Evolutionary conservation across 2,797 vertebrate species (phyloP).

Genomic region (Momotus momota): DNA sequence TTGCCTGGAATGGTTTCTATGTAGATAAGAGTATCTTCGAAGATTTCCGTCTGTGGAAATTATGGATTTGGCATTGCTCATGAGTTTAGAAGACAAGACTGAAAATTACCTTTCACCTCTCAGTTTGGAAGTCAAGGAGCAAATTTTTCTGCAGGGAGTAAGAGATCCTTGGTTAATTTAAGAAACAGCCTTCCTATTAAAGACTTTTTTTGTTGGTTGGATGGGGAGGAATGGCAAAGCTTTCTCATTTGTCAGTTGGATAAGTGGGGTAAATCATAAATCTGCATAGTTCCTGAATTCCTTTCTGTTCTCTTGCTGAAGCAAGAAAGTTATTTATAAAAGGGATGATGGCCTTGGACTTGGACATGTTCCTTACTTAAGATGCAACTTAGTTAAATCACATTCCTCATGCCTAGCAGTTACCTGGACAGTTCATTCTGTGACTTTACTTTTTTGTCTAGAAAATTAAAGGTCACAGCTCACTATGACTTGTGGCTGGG

Average conservation of each 20-base stretch:
- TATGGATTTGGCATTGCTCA: not conserved
- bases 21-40: not conserved
- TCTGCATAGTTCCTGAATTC: not conserved
- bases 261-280: not conserved
- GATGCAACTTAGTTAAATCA: not conserved
- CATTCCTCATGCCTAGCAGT: not conserved
- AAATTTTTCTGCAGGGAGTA: not conserved
- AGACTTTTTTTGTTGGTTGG: not conserved
- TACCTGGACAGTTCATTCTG: not conserved
- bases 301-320: not conserved
- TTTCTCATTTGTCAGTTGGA: not conserved
- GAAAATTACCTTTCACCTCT: not conserved
- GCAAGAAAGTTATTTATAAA: not conserved
- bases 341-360: not conserved
- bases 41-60: not conserved
- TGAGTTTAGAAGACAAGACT: not conserved
- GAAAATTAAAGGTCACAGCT: not conserved
- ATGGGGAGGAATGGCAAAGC: not conserved
- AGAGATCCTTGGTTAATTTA: not conserved
- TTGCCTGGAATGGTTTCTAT: not conserved
- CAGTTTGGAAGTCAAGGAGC: not conserved
- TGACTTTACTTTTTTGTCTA: not conserved
- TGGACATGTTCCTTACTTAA: not conserved
- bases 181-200: not conserved
- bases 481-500: not conserved